Evolutionary conservation across 2,888 invertebrate species (phyloP).

Genomic region (Heliconius cydno): DNA sequence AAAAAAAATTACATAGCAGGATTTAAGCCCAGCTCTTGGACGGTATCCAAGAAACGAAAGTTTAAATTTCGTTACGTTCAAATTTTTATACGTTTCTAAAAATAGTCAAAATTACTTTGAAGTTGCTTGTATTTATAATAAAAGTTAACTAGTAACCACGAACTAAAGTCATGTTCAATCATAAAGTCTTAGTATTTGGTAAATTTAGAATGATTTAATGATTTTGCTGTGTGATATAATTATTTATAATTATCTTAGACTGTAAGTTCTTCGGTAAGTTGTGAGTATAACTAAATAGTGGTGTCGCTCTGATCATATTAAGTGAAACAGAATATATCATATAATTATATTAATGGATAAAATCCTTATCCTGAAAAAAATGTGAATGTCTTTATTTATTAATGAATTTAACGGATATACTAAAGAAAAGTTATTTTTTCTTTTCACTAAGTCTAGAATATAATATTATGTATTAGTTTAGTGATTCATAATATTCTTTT

Average conservation of each 20-base stretch:
- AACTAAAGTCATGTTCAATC: neutral
- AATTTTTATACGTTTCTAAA: too few relatives aligned
- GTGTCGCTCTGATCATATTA: neutral
- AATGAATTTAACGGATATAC: neutral
- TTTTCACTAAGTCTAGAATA: neutral
- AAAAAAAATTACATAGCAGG: too few relatives aligned
- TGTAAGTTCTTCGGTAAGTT: neutral
- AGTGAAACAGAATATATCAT: neutral
- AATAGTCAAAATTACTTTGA: too few relatives aligned
- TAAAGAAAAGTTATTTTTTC: neutral
- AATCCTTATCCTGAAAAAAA: neutral
- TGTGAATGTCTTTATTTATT: neutral
- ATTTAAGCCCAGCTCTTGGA: too few relatives aligned
- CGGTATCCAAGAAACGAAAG: too few relatives aligned
- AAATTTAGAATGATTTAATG: neutral
- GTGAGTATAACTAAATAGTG: neutral
- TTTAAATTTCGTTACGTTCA: too few relatives aligned
- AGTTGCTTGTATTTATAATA: neutral
- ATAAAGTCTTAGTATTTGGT: neutral
- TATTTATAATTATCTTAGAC: neutral
- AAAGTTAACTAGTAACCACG: neutral
- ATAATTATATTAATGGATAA: neutral
- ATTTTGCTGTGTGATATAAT: constrained; percentile 18
- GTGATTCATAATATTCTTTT: neutral
- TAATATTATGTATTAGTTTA: constrained; percentile 3